Evolutionary conservation across 2,797 vertebrate species (phyloP), one percentile per base, ranked within the genome.

Genomic region (Parauchenoglanis ngamensis): DNA sequence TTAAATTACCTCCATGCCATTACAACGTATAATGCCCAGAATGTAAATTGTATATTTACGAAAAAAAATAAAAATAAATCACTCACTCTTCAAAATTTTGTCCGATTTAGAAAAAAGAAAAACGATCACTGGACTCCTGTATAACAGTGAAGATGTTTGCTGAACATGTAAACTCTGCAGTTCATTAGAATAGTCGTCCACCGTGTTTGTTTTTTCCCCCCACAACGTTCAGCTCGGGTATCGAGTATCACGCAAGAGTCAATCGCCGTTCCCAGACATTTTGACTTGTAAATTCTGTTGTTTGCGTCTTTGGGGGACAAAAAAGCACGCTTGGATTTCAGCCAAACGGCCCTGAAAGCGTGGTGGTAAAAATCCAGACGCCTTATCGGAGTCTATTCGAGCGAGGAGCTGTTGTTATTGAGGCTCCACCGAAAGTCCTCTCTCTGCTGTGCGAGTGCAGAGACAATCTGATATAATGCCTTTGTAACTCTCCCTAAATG

Each of bases 401-500:
- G 86, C 90, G 65, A 84, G 82, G 57, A 83, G 84, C 56, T 81
- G 81, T 73, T 86, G 81, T 90, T 87, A 89, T 88, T 88, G 84
- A 91, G 89, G 86, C 85, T 84, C 84, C 12, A 68, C 44, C 12
- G 52, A 88, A 85, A 82, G 88, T 85, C 76, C 68, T 85, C 86
- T 90, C 59, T 57, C 79, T 82, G 61, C 90, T 21, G 84, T 88
- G 77, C 10, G 8, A 84, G 35, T 72, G 75, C 68, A 88, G 70
- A 87, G 81, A 87, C 86, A 90, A 90, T 89, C 89, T 72, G 81
- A 83, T 91, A 86, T 87, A 87, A 90, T 91, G 87, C 86, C 77
- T 87, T 87, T 90, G 85, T 85, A 86, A 87, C 83, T 86, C 84
- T 84, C 28, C 85, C 76, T 88, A 88, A 88, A 89, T 70, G 68